These are phyloP conservation scores for Macrosoma leucophasiata DNA, from an alignment of 2,888 invertebrate genomes.

Conservation along the genomic window DNA sequence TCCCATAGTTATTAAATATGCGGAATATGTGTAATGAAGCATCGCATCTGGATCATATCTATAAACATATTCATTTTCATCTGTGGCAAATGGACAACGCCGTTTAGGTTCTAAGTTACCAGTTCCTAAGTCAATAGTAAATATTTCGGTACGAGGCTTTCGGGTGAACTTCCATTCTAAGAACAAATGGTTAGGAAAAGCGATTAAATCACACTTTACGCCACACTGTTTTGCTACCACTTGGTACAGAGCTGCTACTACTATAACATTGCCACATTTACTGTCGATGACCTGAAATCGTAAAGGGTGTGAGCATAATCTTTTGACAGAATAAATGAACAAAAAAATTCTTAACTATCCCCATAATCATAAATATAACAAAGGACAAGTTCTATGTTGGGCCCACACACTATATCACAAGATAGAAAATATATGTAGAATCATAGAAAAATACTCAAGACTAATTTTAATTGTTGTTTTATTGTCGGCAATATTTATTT, in stretches of 20 bases:
- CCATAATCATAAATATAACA: too few species aligned
- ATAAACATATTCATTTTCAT: too few species aligned
- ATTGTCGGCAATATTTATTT: too few species aligned
- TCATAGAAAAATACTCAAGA: too few species aligned
- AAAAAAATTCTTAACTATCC: too few species aligned
- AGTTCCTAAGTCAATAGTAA: slow-evolving; percentile 38
- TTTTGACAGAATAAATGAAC: too few species aligned
- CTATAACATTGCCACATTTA: slow-evolving; percentile 37
- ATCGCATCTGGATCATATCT: slow-evolving; percentile 40
- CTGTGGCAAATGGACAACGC: slow-evolving; percentile 43
- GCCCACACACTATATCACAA: too few species aligned
- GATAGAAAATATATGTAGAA: too few species aligned
- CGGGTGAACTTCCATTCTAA: slow-evolving; percentile 42
- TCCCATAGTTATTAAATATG: slow-evolving; percentile 40
- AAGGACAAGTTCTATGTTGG: too few species aligned
- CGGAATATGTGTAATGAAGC: slow-evolving; percentile 37
- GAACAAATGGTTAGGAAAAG: slow-evolving; percentile 52
- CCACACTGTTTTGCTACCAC: slow-evolving; percentile 47
- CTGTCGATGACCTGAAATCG: slow-evolving; percentile 40
- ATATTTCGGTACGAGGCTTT: slow-evolving; percentile 23
- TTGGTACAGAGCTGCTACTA: slow-evolving; percentile 43
- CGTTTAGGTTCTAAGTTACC: slow-evolving; percentile 40
- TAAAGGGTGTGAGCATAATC: too few species aligned
- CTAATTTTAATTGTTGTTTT: too few species aligned
- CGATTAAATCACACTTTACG: slow-evolving; percentile 41